Percentiles rank a stretch among this genome's conserved stretches.
Evolutionary conservation across 2,113 vertebrate species (phyloP).

Genomic region (Xiphorhynchus elegans): DNA sequence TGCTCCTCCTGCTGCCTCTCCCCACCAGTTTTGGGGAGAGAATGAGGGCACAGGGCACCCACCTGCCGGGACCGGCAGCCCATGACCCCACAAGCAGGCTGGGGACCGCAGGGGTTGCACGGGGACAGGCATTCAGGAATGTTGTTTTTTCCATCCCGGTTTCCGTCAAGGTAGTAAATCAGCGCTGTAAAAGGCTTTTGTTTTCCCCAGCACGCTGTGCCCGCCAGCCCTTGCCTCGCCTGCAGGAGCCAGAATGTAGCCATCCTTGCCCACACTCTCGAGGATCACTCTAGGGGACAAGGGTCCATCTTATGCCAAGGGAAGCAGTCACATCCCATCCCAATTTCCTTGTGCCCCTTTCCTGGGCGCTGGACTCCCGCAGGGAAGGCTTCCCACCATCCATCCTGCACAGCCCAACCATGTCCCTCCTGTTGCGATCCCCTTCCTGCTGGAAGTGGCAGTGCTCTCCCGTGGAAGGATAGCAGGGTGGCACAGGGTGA

Average conservation of each 20-base stretch:
- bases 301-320: not conserved
- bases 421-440: rapidly evolving
- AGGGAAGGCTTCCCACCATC: not conserved
- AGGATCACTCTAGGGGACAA: rapidly evolving
- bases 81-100: not conserved
- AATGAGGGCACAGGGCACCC: not conserved
- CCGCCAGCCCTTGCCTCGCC: not conserved
- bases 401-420: rapidly evolving
- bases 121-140: conserved; percentile 29
- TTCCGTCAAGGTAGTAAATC: conserved; percentile 54
- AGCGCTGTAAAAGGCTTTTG: not conserved
- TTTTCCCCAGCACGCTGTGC: not conserved
- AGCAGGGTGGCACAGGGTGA: not conserved
- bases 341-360: rapidly evolving
- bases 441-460: not conserved
- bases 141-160: conserved; percentile 22
- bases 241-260: not conserved
- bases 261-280: not conserved
- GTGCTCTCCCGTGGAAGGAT: rapidly evolving
- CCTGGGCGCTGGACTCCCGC: rapidly evolving
- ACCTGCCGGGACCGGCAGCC: rapidly evolving
- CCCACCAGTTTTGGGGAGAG: not conserved
- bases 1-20: not conserved
- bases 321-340: not conserved
- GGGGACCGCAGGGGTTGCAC: not conserved